Evolutionary conservation across 2,888 invertebrate genomes (phyloP).

Genomic region (Polydrusus pterygomalis): DNA sequence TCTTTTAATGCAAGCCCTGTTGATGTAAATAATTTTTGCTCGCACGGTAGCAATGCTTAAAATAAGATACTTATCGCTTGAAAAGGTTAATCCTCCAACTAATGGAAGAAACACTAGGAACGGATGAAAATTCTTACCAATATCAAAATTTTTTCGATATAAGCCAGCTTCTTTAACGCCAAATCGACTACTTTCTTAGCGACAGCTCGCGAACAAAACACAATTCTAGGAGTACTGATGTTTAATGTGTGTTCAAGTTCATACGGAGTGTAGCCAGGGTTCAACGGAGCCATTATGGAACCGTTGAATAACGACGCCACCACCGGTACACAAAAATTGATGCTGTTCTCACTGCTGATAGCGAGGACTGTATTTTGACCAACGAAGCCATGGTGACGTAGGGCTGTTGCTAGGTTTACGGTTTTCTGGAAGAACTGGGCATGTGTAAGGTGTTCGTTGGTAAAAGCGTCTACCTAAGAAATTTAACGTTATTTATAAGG

Average conservation of each 20-base stretch:
- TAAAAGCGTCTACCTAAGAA: constrained; percentile 47
- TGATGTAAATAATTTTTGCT: no score
- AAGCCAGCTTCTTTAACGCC: constrained; percentile 17
- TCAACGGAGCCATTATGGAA: constrained; percentile 43
- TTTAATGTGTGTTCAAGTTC: constrained; percentile 42
- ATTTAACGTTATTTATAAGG: not conserved
- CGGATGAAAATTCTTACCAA: constrained; percentile 33
- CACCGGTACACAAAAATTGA: constrained; percentile 43
- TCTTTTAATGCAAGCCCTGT: no score
- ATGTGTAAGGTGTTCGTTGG: constrained; percentile 30
- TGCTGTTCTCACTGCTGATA: constrained; percentile 50
- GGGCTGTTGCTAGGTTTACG: constrained; percentile 38
- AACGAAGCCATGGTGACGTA: constrained; percentile 25
- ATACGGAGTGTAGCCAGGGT: constrained; percentile 43
- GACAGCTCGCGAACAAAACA: constrained; percentile 27
- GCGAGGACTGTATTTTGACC: constrained; percentile 41
- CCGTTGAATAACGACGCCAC: constrained; percentile 44
- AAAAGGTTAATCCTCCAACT: no score
- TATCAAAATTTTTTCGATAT: constrained; percentile 33
- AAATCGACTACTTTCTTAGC: constrained; percentile 37
- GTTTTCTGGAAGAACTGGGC: constrained; percentile 36
- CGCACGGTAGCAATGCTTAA: no score
- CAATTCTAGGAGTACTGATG: constrained; percentile 35
- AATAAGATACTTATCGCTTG: no score
- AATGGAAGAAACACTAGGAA: no score